Conservation (phyloP, 2,113 vertebrate species). For the Triplophysa rosa region DNA sequence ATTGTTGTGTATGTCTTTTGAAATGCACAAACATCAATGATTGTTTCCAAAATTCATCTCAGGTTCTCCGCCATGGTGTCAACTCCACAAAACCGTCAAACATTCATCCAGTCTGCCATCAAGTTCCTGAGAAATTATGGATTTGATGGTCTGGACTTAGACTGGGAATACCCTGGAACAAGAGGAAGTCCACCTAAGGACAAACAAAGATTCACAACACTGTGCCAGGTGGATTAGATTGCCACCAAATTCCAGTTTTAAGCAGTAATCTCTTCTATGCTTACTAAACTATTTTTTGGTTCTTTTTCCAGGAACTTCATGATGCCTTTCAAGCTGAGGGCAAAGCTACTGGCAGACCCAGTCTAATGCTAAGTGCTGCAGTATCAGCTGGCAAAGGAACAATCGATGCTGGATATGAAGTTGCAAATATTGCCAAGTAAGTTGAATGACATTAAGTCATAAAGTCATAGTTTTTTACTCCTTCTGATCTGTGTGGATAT, state of each 20-base stretch:
- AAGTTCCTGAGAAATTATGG: slow-evolving; percentile 73
- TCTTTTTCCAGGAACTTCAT: slow-evolving; percentile 72
- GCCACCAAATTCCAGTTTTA: not conserved
- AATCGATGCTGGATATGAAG: slow-evolving; percentile 78
- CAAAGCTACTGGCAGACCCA: slow-evolving; percentile 57
- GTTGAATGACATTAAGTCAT: slow-evolving; percentile 24
- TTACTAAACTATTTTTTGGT: not conserved
- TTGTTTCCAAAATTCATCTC: not conserved
- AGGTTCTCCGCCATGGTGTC: slow-evolving; percentile 80
- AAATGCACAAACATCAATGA: not conserved
- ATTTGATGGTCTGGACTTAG: slow-evolving; percentile 83
- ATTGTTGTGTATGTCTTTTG: too few relatives aligned
- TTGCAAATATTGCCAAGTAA: slow-evolving; percentile 76
- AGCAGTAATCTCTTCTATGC: not conserved
- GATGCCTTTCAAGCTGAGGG: slow-evolving; percentile 73
- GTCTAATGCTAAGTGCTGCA: slow-evolving; percentile 77
- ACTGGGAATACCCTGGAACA: slow-evolving; percentile 81
- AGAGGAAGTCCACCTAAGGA: slow-evolving; percentile 79
- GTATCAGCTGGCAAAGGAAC: slow-evolving; percentile 71
- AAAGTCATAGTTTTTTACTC: not conserved
- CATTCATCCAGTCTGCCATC: slow-evolving; percentile 78
- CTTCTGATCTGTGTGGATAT: not conserved
- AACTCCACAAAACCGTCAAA: slow-evolving; percentile 67
- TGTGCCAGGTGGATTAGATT: slow-evolving; percentile 71
- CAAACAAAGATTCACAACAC: slow-evolving; percentile 76